A percentile compares a stretch with the other conserved stretches of the same genome.
Evolutionary conservation across 1,140 invertebrate species (phyloP).

Genomic region (Apis florea): DNA sequence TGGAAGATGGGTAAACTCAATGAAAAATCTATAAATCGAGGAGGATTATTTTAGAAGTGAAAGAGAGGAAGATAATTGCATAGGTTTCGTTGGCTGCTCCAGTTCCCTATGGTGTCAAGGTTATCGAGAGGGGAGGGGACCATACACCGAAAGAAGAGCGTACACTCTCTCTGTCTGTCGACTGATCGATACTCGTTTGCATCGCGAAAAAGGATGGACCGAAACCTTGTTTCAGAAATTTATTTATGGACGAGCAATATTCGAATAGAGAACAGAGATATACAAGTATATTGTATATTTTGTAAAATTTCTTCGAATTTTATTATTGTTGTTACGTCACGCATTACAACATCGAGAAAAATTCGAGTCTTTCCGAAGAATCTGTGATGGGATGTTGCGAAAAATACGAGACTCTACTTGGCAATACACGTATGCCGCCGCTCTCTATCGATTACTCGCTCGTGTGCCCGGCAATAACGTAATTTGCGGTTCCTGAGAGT

Average conservation of each 20-base stretch:
- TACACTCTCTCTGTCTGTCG: neutral
- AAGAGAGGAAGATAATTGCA: neutral
- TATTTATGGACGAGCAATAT: neutral
- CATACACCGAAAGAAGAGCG: neutral
- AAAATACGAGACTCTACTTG: neutral
- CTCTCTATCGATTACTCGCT: slow-evolving; percentile 36
- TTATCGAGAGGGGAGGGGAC: neutral
- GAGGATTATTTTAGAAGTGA: neutral
- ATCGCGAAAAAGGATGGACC: neutral
- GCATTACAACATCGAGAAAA: too few species aligned
- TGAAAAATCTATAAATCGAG: neutral
- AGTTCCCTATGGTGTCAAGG: slow-evolving; percentile 16
- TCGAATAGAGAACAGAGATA: too few species aligned
- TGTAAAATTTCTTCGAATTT: too few species aligned
- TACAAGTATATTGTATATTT: too few species aligned
- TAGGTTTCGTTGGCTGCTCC: slow-evolving; percentile 5
- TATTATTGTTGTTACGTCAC: too few species aligned
- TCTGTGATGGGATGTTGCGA: neutral
- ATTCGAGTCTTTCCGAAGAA: too few species aligned
- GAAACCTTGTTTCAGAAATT: neutral
- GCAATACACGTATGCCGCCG: neutral
- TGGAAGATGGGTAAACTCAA: neutral
- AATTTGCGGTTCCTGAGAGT: slow-evolving; percentile 46
- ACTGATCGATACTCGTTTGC: neutral
- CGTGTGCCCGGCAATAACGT: slow-evolving; percentile 32